Base-by-base conservation (phyloP, 2,797 vertebrate species). In the Spheniscus humboldti region DNA sequence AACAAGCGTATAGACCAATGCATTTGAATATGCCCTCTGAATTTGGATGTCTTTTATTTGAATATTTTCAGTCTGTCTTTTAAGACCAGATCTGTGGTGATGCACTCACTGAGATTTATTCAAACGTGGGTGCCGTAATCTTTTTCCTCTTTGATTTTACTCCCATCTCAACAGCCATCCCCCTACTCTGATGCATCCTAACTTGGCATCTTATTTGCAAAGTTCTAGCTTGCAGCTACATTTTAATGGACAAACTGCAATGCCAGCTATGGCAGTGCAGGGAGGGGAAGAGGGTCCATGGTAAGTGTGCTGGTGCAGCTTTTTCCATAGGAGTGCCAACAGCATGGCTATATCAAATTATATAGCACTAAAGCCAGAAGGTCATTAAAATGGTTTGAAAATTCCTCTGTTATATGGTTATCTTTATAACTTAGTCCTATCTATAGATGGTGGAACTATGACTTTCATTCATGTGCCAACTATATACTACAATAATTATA, bases 71-170 rank as follows among this genome's bases (percentile, higher is more conserved):
- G 7, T 25, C 37, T 37, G 4, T 23, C 20, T 80, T 80, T 87
- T 39, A 67, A 37, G 76, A 28, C 31, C 39, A n/a, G 5, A 18
- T 73, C 14, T 45, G 17, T 62, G 28, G 16, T 35, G 31, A 48
- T 41, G 39, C 3, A 1, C 11, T 43, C 48, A 20, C n/a, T 28
- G 64, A 47, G 10, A 9, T 37, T 9, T 53, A 52, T 39, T 67
- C 6, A 68, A 25, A 17, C 2, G 7, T 9, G n/a, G 3, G 10
- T 0, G 0, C 23, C 0, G 0, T 43, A 20, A 73, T 30, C 18
- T 47, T 80, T 60, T 41, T 69, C 15, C 25, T 67, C 27, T 76
- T 75, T 60, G 75, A 25, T 91, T 88, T 88, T 43, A 27, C 25
- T 86, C 23, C 35, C 12, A 22, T 33, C 50, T 81, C n/a, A 50